Conservation (phyloP, 2,113 vertebrate species). For the Sminthopsis crassicaudata region DNA sequence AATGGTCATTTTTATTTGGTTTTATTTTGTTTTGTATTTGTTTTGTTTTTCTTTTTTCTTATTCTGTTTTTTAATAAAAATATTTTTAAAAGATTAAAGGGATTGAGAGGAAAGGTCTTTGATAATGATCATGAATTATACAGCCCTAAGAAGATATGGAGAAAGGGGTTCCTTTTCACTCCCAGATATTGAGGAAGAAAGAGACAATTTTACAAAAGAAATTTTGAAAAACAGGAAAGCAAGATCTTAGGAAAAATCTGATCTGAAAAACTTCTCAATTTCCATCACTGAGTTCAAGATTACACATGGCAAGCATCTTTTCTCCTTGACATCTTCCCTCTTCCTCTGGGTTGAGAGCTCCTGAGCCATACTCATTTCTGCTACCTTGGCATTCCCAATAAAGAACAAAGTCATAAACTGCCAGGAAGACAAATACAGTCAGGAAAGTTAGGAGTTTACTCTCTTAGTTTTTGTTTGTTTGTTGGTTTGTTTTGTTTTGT, state of each 20-base stretch:
- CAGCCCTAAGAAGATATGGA: neutral
- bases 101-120: neutral
- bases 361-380: neutral
- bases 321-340: neutral
- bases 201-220: neutral
- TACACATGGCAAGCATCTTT: neutral
- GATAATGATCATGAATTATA: neutral
- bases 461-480: neutral
- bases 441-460: neutral
- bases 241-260: neutral
- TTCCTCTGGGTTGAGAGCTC: too few relatives aligned
- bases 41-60: too few relatives aligned
- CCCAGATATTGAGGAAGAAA: neutral
- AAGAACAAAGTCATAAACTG: neutral
- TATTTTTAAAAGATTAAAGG: too few relatives aligned
- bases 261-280: neutral
- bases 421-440: neutral
- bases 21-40: too few relatives aligned
- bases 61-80: too few relatives aligned
- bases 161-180: neutral
- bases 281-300: neutral
- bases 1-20: too few relatives aligned
- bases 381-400: neutral
- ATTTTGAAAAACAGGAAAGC: neutral
- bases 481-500: too few relatives aligned